These are phyloP conservation scores for Anthoscopus minutus DNA, from an alignment of 2,113 vertebrate species.

Conservation along the genomic window DNA sequence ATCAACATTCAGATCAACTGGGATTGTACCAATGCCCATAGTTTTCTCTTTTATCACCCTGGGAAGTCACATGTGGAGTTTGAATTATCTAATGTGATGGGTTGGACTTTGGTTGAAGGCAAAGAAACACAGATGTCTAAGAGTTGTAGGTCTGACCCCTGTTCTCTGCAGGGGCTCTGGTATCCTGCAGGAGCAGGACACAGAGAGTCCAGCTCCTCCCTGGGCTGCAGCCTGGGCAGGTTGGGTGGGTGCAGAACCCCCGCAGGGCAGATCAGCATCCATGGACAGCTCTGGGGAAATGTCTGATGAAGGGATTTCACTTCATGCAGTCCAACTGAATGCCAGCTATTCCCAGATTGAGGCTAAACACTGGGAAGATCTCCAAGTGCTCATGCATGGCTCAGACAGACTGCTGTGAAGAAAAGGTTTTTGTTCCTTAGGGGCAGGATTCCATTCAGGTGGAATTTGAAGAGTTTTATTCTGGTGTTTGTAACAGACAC, in stretches of 20 bases:
- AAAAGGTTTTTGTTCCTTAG: neutral
- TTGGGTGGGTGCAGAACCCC: neutral
- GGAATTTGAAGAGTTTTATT: neutral
- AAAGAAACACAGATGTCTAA: neutral
- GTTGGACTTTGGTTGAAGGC: neutral
- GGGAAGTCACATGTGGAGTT: neutral
- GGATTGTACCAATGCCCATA: neutral
- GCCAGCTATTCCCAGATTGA: neutral
- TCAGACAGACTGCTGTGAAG: neutral
- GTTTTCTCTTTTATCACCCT: neutral
- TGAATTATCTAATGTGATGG: neutral
- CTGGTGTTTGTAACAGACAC: neutral
- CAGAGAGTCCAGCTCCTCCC: neutral
- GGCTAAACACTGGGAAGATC: neutral
- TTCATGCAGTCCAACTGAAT: neutral
- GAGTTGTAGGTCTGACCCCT: neutral
- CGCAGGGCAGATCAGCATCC: neutral
- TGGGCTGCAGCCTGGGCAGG: neutral
- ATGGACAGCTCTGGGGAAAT: neutral
- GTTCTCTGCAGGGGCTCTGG: neutral
- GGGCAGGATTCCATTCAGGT: neutral
- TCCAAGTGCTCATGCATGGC: neutral
- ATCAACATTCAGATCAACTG: neutral
- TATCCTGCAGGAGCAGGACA: neutral
- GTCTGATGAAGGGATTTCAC: neutral